Conservation (phyloP, 2,888 invertebrate species). For the Ditylenchus weischeri region DNA sequence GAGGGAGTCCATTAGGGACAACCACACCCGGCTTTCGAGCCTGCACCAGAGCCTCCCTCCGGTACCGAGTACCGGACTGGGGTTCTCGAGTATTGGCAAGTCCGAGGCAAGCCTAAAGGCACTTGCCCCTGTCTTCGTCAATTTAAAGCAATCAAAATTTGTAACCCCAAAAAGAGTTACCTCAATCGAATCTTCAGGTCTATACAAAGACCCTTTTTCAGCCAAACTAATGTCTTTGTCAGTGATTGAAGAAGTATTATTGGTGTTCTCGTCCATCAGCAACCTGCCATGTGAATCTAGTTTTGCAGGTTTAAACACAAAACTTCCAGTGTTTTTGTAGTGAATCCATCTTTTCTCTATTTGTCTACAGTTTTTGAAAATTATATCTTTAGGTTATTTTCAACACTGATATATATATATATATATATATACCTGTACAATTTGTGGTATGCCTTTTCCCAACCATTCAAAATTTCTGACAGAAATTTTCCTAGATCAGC, state of each 20-base stretch:
- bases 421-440: conserved; percentile 22
- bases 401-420: neutral
- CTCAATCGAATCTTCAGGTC: conserved; percentile 15
- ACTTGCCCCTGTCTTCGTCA: no score
- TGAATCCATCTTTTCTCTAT: conserved; percentile 8
- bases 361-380: neutral
- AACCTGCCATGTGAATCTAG: conserved; percentile 2
- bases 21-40: no score
- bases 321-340: conserved; percentile 11
- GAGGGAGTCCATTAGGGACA: no score
- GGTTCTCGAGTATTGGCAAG: no score
- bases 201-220: conserved; percentile 21
- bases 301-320: neutral
- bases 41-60: no score
- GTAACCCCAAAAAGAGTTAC: neutral
- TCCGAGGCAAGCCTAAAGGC: no score
- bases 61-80: no score
- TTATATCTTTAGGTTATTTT: neutral
- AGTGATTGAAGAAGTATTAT: neutral
- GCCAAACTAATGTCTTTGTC: conserved; percentile 8
- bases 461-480: conserved; percentile 48
- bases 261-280: conserved; percentile 1
- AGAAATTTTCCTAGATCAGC: conserved; percentile 57
- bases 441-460: conserved; percentile 22
- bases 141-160: no score